These are phyloP conservation scores for Apeltes quadracus DNA, from an alignment of 2,113 vertebrate genomes.

Conservation along the genomic window DNA sequence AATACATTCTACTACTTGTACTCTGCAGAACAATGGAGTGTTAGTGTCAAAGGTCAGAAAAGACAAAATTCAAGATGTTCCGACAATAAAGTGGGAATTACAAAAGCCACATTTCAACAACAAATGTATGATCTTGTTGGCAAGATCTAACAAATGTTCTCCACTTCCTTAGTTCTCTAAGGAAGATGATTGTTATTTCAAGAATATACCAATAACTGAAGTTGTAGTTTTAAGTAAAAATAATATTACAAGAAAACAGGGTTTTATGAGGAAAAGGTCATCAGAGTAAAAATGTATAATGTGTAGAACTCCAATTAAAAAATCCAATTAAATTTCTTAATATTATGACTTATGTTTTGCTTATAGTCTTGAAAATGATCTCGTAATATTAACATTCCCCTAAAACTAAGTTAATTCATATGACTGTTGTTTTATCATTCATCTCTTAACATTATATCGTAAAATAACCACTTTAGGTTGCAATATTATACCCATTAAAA, in stretches of 20 bases:
- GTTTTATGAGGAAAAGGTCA: no score
- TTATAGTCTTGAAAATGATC: background rate
- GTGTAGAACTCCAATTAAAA: background rate
- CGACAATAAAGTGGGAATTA: background rate
- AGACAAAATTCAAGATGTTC: background rate
- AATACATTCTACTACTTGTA: constrained; percentile 1
- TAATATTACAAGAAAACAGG: background rate
- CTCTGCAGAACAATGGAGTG: background rate
- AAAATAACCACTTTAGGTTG: background rate
- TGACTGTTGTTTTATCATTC: background rate
- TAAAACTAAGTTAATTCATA: background rate
- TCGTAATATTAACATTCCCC: background rate
- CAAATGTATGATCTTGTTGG: background rate
- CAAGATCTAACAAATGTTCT: background rate
- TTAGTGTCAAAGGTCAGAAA: constrained; percentile 2
- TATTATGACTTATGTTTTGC: background rate
- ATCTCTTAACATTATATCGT: background rate
- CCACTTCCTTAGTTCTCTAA: no score
- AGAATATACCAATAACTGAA: background rate
- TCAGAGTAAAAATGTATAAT: background rate
- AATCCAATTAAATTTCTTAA: background rate
- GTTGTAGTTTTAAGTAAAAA: background rate
- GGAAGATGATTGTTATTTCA: background rate
- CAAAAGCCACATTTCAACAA: background rate
- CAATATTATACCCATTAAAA: background rate